A percentile compares a stretch with the other conserved stretches of the same genome.
phyloP scores from a whole-genome alignment of 2,797 vertebrate species.

The Sarcophilus harrisii region DNA sequence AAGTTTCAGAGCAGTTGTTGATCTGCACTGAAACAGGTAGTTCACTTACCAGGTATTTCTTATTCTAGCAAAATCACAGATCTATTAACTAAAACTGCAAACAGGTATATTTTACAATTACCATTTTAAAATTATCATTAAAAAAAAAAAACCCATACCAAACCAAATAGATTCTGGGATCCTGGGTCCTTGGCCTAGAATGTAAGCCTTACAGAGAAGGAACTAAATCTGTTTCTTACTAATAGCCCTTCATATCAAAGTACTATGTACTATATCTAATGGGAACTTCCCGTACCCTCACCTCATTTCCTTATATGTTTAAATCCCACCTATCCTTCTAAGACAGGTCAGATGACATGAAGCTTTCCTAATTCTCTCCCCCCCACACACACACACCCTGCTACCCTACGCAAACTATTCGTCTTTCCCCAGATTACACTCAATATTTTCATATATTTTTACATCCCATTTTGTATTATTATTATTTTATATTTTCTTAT shows the following conservation, averaged over 20 bases:
- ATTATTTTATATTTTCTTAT: not conserved
- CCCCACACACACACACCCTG: too few relatives aligned
- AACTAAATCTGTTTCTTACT: not conserved
- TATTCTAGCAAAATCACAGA: not conserved
- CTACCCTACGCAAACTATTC: not conserved
- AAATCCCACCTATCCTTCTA: not conserved
- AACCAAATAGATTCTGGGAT: not conserved
- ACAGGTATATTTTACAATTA: not conserved
- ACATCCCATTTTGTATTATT: not conserved
- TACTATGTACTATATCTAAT: not conserved
- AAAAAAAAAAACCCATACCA: not conserved
- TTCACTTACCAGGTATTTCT: not conserved
- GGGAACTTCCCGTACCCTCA: not conserved
- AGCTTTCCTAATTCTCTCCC: not conserved
- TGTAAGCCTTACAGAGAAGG: not conserved
- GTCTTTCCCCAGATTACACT: not conserved
- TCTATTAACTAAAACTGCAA: not conserved
- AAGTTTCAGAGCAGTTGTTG: not conserved
- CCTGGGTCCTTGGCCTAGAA: not conserved
- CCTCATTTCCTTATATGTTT: not conserved
- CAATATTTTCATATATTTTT: not conserved
- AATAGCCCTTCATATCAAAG: not conserved
- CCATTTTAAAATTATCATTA: not conserved
- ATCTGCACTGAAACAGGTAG: not conserved
- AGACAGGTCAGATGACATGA: not conserved